These are phyloP conservation scores for Mechanitis mazaeus DNA, from an alignment of 2,888 invertebrate genomes.

Conservation along the genomic window DNA sequence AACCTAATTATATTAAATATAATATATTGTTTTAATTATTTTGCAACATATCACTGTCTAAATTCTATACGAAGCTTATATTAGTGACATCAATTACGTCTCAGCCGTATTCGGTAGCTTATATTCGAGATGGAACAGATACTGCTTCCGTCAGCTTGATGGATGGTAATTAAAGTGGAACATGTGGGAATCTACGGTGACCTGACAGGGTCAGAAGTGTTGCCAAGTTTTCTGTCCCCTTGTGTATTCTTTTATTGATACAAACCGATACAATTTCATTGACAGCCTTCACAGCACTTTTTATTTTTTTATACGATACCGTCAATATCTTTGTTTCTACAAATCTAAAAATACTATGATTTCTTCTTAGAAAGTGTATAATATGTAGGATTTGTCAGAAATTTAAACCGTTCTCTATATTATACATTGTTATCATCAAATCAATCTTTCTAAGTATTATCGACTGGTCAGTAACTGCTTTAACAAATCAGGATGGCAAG, in stretches of 20 bases:
- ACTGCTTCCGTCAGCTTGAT: constrained; percentile 37
- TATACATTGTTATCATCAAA: constrained; percentile 11
- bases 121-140: constrained; percentile 43
- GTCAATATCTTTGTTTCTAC: neutral
- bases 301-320: neutral
- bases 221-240: constrained; percentile 18
- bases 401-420: neutral
- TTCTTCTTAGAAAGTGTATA: neutral
- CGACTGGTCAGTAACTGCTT: constrained; percentile 3
- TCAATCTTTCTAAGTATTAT: constrained; percentile 12
- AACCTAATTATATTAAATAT: neutral
- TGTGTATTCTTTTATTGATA: constrained; percentile 10
- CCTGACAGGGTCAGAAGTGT: constrained; percentile 23
- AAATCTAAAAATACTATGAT: neutral
- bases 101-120: constrained; percentile 39
- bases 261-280: constrained; percentile 2
- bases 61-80: constrained; percentile 38
- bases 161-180: constrained; percentile 57
- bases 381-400: neutral
- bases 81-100: constrained; percentile 48
- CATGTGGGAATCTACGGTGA: constrained; percentile 2
- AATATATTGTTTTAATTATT: neutral
- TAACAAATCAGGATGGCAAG: neutral
- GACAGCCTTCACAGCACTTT: neutral
- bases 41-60: constrained; percentile 16